Base-by-base conservation (phyloP, 1,140 invertebrate species). In the Trachymyrmex septentrionalis region DNA sequence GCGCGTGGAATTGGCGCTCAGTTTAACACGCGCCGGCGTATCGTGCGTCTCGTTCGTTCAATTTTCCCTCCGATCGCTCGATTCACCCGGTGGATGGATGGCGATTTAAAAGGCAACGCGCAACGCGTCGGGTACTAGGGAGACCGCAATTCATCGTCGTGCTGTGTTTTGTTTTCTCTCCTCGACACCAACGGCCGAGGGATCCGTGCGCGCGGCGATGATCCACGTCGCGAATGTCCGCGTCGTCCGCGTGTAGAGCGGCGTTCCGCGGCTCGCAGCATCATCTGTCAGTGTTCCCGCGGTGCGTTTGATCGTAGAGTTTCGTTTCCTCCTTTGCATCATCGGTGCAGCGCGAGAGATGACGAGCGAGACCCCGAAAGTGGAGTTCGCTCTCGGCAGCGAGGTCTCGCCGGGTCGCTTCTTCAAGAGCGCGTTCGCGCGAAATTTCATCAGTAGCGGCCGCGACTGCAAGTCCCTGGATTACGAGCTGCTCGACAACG, bases 401-500 rank as follows among this genome's bases (percentile, higher is more conserved):
- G 92, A 94, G 82, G 94, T 94, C 61, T 95, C 94, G 16, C 86
- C 93, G 5, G 92, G 92, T 14, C 92, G 94, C 66, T 95, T 94
- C 76, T 96, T 96, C 82, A 96, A 96, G 88, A 96, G 95, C 81
- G 94, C 93, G 16, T 96, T 95, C 78, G 95, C 95, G 10, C 92
- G 95, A 24, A 94, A 95, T 0, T 92, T 96, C 76, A 93, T 92
- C 14, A 92, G 38, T 69, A 94, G 90, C 72, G 92, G 91, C 72
- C 92, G 90, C 44, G 93, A 94, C 14, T 92, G 92, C 14, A 95
- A 95, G 81, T 95, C 95, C 4, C 86, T 96, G 69, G 93, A 95
- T 92, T 94, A 92, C 87, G 90, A 92, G 19, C 84, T 92, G 27
- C 73, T 92, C n/a, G 92, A 94, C 59, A 91, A 92, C 53, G 91